These are phyloP conservation scores for Odontocolon sp. DNA, from an alignment of 2,888 invertebrate genomes.

Conservation along the genomic window DNA sequence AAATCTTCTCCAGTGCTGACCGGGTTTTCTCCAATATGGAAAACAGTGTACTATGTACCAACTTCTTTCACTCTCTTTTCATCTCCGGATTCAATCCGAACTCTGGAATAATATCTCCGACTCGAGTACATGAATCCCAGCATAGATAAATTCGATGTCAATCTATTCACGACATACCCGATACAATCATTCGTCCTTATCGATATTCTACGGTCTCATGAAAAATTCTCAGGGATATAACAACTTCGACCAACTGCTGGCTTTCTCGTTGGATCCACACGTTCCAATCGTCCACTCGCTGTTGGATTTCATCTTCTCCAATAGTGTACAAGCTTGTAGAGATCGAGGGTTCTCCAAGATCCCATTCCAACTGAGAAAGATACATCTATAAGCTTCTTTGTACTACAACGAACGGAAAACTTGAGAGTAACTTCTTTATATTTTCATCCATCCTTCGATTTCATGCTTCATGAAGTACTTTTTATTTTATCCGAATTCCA, in stretches of 20 bases:
- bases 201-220: conserved; percentile 26
- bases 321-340: not conserved
- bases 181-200: conserved; percentile 24
- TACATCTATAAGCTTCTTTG: not conserved
- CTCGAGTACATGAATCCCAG: not conserved
- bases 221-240: conserved; percentile 16
- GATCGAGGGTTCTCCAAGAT: conserved; percentile 15
- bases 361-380: not conserved
- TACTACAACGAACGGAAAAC: not conserved
- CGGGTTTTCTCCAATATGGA: not conserved
- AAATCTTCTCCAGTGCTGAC: not conserved
- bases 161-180: conserved; percentile 14
- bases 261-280: not conserved
- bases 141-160: conserved; percentile 12
- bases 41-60: not conserved
- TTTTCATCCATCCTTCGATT: conserved; percentile 30
- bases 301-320: conserved; percentile 9
- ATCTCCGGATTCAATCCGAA: not conserved
- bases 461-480: conserved; percentile 37
- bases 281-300: not conserved
- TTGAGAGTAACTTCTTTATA: conserved; percentile 11
- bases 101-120: conserved; percentile 1
- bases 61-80: not conserved
- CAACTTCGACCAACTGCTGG: conserved; percentile 14
- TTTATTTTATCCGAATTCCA: conserved; percentile 13